Conservation (phyloP, 92 coral and sea anemone genomes). For the Montipora capitata region DNA sequence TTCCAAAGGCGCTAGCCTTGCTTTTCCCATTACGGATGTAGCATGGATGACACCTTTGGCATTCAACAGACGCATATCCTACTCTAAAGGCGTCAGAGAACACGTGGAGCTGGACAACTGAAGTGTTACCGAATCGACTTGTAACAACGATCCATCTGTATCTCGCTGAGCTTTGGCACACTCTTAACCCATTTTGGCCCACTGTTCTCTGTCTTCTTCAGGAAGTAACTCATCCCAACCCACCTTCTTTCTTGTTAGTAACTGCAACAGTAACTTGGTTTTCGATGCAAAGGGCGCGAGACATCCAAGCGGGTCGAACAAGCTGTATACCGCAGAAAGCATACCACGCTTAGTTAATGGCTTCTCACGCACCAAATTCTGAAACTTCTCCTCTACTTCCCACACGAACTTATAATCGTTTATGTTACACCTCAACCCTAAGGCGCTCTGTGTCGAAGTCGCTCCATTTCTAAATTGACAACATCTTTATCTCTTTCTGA, state of each 20-base stretch:
- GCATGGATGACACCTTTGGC: conserved; percentile 25
- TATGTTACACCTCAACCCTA: conserved; percentile 24
- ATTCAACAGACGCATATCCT: conserved; percentile 60
- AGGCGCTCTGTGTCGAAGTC: conserved; percentile 9
- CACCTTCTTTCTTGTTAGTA: conserved; percentile 28
- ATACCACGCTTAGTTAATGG: conserved; percentile 31
- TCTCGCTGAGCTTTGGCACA: conserved; percentile 5
- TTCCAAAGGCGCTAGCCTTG: conserved; percentile 48
- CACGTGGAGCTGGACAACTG: conserved; percentile 29
- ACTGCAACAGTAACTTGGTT: conserved; percentile 63
- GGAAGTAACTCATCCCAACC: conserved; percentile 48
- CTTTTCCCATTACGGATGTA: conserved; percentile 54
- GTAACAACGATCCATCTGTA: conserved; percentile 38
- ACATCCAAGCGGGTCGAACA: conserved; percentile 36
- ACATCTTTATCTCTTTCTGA: conserved; percentile 36
- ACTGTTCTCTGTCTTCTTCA: conserved; percentile 40
- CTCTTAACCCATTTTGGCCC: conserved; percentile 47
- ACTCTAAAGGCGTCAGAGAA: conserved; percentile 60
- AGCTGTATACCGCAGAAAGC: conserved; percentile 40
- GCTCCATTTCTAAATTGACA: conserved; percentile 7
- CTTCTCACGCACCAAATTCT: not conserved
- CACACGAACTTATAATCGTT: conserved; percentile 22
- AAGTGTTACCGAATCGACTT: conserved; percentile 41
- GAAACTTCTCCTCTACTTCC: conserved; percentile 15
- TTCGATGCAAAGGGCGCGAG: conserved; percentile 6